Percentiles rank a stretch among this genome's conserved stretches.
Evolutionary conservation across 2,113 vertebrate genomes (phyloP).

Genomic region (Condylura cristata): DNA sequence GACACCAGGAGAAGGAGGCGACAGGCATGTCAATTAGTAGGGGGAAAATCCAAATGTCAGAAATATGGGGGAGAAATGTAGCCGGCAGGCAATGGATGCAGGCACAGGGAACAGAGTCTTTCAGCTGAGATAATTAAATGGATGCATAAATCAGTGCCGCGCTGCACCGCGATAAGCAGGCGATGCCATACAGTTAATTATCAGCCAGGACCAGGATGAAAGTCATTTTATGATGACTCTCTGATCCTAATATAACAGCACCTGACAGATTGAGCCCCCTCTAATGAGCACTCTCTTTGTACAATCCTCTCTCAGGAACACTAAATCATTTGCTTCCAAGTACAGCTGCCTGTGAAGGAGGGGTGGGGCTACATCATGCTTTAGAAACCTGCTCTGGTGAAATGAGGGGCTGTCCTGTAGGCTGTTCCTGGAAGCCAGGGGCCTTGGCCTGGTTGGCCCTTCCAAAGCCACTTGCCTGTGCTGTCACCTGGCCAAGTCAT

Average conservation of each 20-base stretch:
- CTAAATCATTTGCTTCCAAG: slow-evolving; percentile 78
- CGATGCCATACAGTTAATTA: slow-evolving; percentile 65
- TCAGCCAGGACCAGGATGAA: slow-evolving; percentile 62
- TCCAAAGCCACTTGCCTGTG: background rate
- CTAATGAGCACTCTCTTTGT: slow-evolving; percentile 73
- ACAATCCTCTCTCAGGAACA: slow-evolving; percentile 73
- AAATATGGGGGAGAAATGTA: slow-evolving; percentile 69
- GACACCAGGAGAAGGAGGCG: slow-evolving; percentile 77
- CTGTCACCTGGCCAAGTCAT: background rate
- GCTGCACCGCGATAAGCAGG: background rate
- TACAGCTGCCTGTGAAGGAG: slow-evolving; percentile 74
- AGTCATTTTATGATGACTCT: slow-evolving; percentile 67
- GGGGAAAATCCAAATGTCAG: slow-evolving; percentile 80
- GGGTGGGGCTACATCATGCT: slow-evolving; percentile 38
- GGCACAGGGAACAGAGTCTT: slow-evolving; percentile 45
- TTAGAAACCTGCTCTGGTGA: slow-evolving; percentile 41
- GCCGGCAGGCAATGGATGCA: slow-evolving; percentile 51
- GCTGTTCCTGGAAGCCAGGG: background rate
- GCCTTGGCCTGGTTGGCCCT: background rate
- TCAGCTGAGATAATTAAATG: slow-evolving; percentile 45
- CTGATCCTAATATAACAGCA: slow-evolving; percentile 67
- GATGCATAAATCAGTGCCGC: background rate
- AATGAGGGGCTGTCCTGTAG: slow-evolving; percentile 48
- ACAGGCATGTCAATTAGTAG: slow-evolving; percentile 64
- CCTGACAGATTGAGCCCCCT: slow-evolving; percentile 71